A percentile compares a stretch with the other conserved stretches of the same genome.
Evolutionary conservation across 2,113 vertebrate species (phyloP).

Genomic region (Polypterus bichir): DNA sequence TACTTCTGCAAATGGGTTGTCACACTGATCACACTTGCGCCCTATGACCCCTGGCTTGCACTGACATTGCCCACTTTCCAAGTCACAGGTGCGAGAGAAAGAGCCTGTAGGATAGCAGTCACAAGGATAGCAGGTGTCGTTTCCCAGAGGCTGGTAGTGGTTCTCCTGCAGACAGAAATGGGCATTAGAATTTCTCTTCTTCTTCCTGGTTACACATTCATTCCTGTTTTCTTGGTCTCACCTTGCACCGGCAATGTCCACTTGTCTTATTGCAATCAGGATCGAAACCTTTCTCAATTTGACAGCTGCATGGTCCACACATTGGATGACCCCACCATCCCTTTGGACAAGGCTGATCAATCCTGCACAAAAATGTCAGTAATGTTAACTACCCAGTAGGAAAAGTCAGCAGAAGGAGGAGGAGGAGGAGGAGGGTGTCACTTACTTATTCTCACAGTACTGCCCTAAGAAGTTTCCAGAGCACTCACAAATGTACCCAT

Average conservation of each 20-base stretch:
- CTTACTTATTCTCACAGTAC: constrained; percentile 85
- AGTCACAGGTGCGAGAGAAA: constrained; percentile 70
- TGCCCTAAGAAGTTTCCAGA: constrained; percentile 68
- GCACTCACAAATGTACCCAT: constrained; percentile 75
- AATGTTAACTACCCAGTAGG: too few relatives aligned
- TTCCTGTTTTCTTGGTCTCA: constrained; percentile 22
- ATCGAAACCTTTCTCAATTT: constrained; percentile 70
- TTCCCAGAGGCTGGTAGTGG: constrained; percentile 61
- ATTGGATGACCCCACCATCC: constrained; percentile 93
- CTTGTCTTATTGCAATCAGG: constrained; percentile 87
- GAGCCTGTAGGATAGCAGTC: constrained; percentile 86
- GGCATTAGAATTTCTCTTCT: too few relatives aligned
- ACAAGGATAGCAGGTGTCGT: constrained; percentile 66
- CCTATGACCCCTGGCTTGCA: constrained; percentile 89
- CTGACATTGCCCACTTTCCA: constrained; percentile 70
- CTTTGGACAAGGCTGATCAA: constrained; percentile 72
- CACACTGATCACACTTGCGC: constrained; percentile 81
- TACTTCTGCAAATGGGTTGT: constrained; percentile 94
- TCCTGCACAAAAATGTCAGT: constrained; percentile 38
- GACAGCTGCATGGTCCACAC: constrained; percentile 80
- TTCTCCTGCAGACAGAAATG: constrained; percentile 60
- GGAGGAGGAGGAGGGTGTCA: neutral
- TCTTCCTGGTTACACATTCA: too few relatives aligned
- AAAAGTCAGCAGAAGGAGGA: too few relatives aligned
- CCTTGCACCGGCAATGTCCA: constrained; percentile 86